These are phyloP conservation scores for Teleiodes luculella DNA, from an alignment of 2,888 invertebrate genomes.

Conservation along the genomic window DNA sequence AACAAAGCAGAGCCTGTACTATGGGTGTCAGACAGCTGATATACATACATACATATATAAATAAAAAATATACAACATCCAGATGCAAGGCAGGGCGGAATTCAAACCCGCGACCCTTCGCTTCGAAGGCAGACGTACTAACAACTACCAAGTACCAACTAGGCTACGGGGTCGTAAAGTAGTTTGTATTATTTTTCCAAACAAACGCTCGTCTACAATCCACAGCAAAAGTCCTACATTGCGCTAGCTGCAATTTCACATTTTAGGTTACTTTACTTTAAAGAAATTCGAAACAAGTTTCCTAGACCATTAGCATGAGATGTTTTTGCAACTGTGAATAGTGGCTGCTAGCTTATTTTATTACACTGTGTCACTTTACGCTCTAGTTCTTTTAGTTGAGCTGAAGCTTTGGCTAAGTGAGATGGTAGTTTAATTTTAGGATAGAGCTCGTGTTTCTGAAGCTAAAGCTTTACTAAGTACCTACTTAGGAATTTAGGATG, in stretches of 20 bases:
- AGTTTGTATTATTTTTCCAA: too few relatives aligned
- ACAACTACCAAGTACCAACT: too few relatives aligned
- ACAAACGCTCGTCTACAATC: conserved; percentile 18
- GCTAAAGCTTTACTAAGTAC: background rate
- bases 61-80: too few relatives aligned
- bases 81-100: too few relatives aligned
- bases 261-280: conserved; percentile 18
- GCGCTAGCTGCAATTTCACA: conserved; percentile 21
- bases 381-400: background rate
- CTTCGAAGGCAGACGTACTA: too few relatives aligned
- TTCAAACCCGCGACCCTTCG: too few relatives aligned
- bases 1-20: too few relatives aligned
- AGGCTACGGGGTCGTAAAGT: too few relatives aligned
- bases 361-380: conserved; percentile 5
- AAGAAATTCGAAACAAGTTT: conserved; percentile 16
- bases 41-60: too few relatives aligned
- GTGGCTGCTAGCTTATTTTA: conserved; percentile 5
- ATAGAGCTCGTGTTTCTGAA: too few relatives aligned
- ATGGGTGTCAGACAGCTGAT: too few relatives aligned
- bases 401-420: background rate
- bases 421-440: too few relatives aligned
- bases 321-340: background rate
- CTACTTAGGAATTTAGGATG: background rate
- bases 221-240: conserved; percentile 26
- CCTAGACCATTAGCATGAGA: conserved; percentile 15